Conservation (phyloP, 1,140 invertebrate species). For the Fopius arisanus region DNA sequence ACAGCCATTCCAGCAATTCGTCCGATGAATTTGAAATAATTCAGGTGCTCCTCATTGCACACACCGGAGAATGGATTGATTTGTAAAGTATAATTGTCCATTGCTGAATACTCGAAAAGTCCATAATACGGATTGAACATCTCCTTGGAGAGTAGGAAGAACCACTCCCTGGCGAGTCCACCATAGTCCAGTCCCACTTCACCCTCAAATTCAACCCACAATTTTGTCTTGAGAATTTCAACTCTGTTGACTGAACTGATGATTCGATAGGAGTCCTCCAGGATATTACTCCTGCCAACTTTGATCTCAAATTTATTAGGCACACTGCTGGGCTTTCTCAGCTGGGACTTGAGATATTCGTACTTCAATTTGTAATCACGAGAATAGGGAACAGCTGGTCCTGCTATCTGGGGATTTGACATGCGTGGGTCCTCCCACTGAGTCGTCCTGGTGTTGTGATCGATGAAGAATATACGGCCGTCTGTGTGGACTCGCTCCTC, state of each 20-base stretch:
- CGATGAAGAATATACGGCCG: slow-evolving; percentile 97
- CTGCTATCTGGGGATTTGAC: slow-evolving; percentile 95
- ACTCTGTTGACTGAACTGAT: slow-evolving; percentile 85
- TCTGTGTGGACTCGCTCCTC: slow-evolving; percentile 96
- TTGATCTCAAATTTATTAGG: slow-evolving; percentile 99
- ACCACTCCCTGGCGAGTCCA: slow-evolving; percentile 96
- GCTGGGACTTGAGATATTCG: slow-evolving; percentile 94
- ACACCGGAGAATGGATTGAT: slow-evolving; percentile 97
- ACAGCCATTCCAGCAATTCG: slow-evolving; percentile 98
- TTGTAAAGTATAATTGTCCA: slow-evolving; percentile 99
- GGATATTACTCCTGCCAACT: slow-evolving; percentile 85
- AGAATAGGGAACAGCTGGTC: slow-evolving; percentile 96
- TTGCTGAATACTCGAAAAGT: slow-evolving; percentile 98
- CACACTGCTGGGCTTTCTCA: slow-evolving; percentile 93
- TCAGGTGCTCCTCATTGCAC: slow-evolving; percentile 96
- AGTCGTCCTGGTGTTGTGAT: slow-evolving; percentile 96
- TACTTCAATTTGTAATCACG: slow-evolving; percentile 99
- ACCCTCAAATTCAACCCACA: slow-evolving; percentile 98
- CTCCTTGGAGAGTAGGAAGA: slow-evolving; percentile 97
- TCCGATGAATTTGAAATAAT: slow-evolving; percentile 99
- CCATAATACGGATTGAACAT: slow-evolving; percentile 99
- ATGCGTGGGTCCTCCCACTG: slow-evolving; percentile 99
- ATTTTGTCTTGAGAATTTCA: slow-evolving; percentile 93
- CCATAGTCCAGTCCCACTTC: slow-evolving; percentile 98
- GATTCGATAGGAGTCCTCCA: slow-evolving; percentile 95